A percentile compares a stretch with the other conserved stretches of the same genome.
Conservation (phyloP, 2,888 invertebrate genomes). For the Mimas tiliae region DNA sequence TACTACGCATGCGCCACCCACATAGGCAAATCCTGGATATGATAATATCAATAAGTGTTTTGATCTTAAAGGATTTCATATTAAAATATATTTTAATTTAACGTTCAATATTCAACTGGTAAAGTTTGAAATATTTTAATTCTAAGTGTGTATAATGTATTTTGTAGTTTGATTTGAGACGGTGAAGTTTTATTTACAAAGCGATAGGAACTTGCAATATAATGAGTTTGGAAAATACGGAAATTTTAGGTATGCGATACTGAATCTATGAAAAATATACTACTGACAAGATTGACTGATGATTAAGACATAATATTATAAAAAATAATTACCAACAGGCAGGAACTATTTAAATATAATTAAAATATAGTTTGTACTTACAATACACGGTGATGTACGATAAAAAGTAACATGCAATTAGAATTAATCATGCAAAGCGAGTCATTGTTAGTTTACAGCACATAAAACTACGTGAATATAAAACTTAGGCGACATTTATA, state of each 20-base stretch:
- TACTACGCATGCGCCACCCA: conserved; percentile 97
- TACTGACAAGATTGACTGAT: conserved; percentile 25
- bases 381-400: conserved; percentile 23
- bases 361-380: conserved; percentile 26
- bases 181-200: conserved; percentile 11
- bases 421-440: conserved; percentile 24
- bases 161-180: not conserved
- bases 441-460: conserved; percentile 21
- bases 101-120: no score
- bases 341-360: conserved; percentile 22
- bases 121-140: no score
- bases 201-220: conserved; percentile 1
- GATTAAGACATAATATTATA: not conserved
- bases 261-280: conserved; percentile 18
- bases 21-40: conserved; percentile 94
- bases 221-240: not conserved
- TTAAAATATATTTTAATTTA: no score
- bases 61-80: not conserved
- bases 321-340: conserved; percentile 10
- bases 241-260: not conserved
- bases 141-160: no score
- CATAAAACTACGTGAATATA: conserved; percentile 19
- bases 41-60: conserved; percentile 5
- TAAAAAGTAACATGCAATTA: conserved; percentile 20
- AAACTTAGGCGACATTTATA: conserved; percentile 10